phyloP scores from a whole-genome alignment of 2,888 invertebrate genomes.

The Aspidapion aeneum region DNA sequence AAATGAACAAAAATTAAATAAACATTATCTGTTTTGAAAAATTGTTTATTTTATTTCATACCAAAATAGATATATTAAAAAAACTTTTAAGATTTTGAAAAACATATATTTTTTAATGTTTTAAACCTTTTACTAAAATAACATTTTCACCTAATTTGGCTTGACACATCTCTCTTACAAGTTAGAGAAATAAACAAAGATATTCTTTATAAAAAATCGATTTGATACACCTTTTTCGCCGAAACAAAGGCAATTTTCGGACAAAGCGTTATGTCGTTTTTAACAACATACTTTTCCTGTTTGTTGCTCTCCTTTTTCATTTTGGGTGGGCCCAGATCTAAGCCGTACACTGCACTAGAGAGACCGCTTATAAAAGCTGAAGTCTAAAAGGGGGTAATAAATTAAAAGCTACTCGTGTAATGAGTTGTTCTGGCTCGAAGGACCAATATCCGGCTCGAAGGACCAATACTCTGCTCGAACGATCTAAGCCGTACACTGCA shows the following conservation, averaged over 20 bases:
- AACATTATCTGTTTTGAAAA: conserved; percentile 32
- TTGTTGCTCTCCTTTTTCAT: conserved; percentile 45
- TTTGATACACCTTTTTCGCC: conserved; percentile 55
- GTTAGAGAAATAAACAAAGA: no score
- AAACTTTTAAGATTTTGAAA: conserved; percentile 18
- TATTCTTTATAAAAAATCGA: conserved; percentile 43
- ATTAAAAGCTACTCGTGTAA: no score
- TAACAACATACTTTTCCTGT: conserved; percentile 27
- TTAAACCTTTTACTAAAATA: no score
- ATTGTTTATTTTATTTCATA: conserved; percentile 12
- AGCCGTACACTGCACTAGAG: conserved; percentile 54
- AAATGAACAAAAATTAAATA: conserved; percentile 31
- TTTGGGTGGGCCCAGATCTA: conserved; percentile 55
- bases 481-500: no score
- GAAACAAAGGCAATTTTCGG: conserved; percentile 55
- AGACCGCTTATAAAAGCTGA: conserved; percentile 54
- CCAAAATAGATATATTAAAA: neutral
- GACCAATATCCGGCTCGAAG: no score
- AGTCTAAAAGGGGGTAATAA: conserved; percentile 50
- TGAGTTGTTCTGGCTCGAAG: no score
- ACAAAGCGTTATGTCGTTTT: conserved; percentile 31
- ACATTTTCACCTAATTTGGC: no score
- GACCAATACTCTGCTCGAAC: no score
- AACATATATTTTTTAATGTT: no score
- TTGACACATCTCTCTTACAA: no score